A percentile compares a stretch with the other conserved stretches of the same genome.
Evolutionary conservation across 2,888 invertebrate genomes (phyloP).

Genomic region (Celastrina argiolus): DNA sequence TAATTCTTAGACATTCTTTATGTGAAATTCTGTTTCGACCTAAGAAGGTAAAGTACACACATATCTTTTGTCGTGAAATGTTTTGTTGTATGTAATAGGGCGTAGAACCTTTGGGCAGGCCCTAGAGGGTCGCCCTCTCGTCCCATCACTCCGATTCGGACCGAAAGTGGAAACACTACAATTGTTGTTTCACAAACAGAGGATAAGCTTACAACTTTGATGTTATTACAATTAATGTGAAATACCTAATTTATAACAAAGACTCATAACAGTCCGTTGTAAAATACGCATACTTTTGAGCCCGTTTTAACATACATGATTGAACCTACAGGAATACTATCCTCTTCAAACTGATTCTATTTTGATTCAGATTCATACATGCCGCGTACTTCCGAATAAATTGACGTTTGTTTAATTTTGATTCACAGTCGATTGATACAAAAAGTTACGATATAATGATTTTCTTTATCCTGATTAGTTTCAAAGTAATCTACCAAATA

Average conservation of each 20-base stretch:
- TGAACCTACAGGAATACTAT: no score
- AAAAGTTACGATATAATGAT: no score
- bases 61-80: not conserved
- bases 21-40: not conserved
- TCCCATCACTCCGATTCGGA: not conserved
- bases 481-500: no score
- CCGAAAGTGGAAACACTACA: not conserved
- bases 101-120: not conserved
- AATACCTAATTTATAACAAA: not conserved
- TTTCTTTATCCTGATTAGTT: no score
- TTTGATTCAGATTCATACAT: no score
- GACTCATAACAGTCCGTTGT: no score
- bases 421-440: no score
- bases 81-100: not conserved
- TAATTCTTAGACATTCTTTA: not conserved
- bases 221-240: not conserved
- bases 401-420: no score
- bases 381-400: no score
- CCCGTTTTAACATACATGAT: no score
- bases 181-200: not conserved
- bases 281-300: no score
- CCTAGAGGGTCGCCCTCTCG: not conserved
- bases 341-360: no score
- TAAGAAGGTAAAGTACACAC: not conserved
- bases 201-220: not conserved